Conservation (phyloP, 2,888 invertebrate genomes). For the Eudasyphora cyanicolor region DNA sequence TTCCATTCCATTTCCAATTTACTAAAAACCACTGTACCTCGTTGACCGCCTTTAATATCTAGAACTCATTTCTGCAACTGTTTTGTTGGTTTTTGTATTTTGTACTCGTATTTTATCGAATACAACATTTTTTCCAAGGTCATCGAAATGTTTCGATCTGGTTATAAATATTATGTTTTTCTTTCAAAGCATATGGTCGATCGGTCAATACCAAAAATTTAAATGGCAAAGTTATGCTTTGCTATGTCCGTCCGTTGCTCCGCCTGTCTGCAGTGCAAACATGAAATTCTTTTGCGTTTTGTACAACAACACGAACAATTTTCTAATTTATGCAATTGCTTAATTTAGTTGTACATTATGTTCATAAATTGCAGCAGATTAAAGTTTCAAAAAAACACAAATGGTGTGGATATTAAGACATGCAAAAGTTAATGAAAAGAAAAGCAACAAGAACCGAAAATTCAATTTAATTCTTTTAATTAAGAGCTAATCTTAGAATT, state of each 20-base stretch:
- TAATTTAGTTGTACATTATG: constrained; percentile 32
- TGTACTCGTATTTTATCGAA: constrained; percentile 1
- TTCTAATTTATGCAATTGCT: constrained; percentile 27
- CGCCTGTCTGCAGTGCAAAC: not conserved
- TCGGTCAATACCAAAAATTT: not conserved
- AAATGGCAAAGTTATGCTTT: not conserved
- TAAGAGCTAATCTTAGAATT: not conserved
- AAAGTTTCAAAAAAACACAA: not conserved
- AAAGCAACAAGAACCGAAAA: not conserved
- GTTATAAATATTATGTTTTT: not conserved
- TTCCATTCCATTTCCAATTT: too few species aligned
- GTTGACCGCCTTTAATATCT: not conserved
- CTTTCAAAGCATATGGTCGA: constrained; percentile 3
- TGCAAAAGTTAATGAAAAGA: not conserved
- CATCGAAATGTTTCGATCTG: not conserved
- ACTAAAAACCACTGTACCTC: not conserved
- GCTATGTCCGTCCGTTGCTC: not conserved
- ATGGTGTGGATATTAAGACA: not conserved
- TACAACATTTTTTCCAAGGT: constrained; percentile 16
- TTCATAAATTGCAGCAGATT: not conserved
- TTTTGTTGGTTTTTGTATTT: not conserved
- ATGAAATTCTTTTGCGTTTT: constrained; percentile 9
- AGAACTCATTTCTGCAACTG: not conserved
- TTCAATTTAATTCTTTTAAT: not conserved
- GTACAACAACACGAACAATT: not conserved